These are phyloP conservation scores for Myotis planiceps DNA, from an alignment of 2,797 vertebrate genomes.

Conservation along the genomic window DNA sequence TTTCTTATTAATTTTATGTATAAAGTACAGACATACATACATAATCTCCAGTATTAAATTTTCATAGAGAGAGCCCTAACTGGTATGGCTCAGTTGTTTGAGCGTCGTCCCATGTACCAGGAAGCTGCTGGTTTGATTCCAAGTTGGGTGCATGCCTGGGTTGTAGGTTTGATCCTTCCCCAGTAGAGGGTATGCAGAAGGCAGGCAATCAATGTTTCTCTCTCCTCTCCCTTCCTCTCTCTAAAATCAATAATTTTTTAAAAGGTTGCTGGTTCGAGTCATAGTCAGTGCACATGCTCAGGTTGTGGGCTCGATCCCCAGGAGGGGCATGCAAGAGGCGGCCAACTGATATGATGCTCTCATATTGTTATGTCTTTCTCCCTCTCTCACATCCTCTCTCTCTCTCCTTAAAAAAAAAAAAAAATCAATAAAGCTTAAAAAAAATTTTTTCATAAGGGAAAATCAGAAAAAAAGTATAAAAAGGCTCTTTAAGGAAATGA, in stretches of 20 bases:
- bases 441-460: background rate
- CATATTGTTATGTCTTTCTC: background rate
- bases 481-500: background rate
- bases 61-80: background rate
- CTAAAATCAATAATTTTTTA: background rate
- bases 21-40: background rate
- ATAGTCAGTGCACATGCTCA: background rate
- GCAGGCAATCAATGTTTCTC: background rate
- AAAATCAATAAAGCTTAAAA: background rate
- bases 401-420: no score
- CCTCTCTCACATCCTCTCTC: background rate
- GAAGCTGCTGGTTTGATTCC: background rate
- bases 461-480: background rate
- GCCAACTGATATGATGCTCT: background rate
- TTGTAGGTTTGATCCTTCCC: background rate
- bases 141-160: background rate
- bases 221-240: background rate
- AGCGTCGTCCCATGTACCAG: accelerated
- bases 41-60: background rate
- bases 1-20: background rate
- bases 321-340: background rate
- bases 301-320: background rate
- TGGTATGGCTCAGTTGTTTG: background rate
- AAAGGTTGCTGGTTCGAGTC: background rate
- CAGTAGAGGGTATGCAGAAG: background rate